Conservation (phyloP, 2,888 invertebrate species). For the Hyalella azteca region DNA sequence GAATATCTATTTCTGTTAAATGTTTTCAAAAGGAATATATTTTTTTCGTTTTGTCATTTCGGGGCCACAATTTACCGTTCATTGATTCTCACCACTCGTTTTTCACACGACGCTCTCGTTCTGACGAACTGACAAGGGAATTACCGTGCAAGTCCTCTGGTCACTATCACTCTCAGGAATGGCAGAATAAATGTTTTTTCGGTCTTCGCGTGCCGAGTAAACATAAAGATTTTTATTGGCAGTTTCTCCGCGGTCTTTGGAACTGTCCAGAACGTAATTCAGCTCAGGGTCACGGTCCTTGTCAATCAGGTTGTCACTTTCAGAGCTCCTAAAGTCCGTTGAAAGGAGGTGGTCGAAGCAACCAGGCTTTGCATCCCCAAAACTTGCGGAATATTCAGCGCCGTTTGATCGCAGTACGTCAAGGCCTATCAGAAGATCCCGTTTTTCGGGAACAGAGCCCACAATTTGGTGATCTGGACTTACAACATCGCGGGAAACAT, state of each 20-base stretch:
- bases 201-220: not conserved
- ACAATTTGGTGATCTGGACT: not conserved
- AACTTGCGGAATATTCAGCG: not conserved
- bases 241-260: not conserved
- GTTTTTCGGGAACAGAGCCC: not conserved
- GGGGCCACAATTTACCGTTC: no score
- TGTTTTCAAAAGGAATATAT: no score
- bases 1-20: no score
- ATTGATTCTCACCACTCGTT: not conserved
- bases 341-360: conserved; percentile 6
- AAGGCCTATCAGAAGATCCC: not conserved
- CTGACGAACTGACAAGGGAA: conserved; percentile 23
- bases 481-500: not conserved
- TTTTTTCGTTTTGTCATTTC: no score
- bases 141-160: not conserved
- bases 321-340: not conserved
- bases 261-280: not conserved
- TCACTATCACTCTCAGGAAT: conserved; percentile 5
- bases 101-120: conserved; percentile 14
- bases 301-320: not conserved
- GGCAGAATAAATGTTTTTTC: conserved; percentile 9
- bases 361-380: not conserved
- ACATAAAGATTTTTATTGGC: conserved; percentile 3
- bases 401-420: conserved; percentile 1
- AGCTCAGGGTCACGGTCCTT: not conserved